Evolutionary conservation across 2,113 vertebrate species (phyloP).

Genomic region (Ia io): DNA sequence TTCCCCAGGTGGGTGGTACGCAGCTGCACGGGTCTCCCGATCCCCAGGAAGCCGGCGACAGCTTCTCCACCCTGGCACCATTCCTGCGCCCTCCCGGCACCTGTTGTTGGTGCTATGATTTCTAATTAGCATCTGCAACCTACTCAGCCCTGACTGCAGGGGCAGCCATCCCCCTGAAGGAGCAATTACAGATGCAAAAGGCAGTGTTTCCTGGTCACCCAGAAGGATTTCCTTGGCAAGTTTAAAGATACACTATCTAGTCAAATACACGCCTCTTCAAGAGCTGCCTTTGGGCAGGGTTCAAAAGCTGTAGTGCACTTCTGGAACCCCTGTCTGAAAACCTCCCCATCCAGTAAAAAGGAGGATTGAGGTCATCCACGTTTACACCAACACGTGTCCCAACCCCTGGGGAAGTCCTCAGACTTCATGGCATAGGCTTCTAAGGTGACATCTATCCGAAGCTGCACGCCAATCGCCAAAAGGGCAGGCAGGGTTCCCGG

Average conservation of each 20-base stretch:
- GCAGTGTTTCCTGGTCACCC: slow-evolving; percentile 67
- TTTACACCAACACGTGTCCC: rapidly evolving
- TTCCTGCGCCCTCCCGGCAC: slow-evolving; percentile 64
- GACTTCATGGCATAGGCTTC: neutral
- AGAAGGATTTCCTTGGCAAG: slow-evolving; percentile 65
- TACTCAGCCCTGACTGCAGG: slow-evolving; percentile 68
- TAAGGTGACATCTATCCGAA: neutral
- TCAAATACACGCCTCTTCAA: slow-evolving; percentile 57
- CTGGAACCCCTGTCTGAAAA: neutral
- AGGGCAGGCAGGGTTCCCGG: neutral
- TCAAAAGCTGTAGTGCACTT: slow-evolving; percentile 1
- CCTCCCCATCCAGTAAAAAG: neutral
- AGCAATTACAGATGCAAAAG: slow-evolving; percentile 72
- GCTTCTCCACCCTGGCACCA: neutral
- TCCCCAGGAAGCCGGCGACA: neutral
- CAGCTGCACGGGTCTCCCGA: neutral
- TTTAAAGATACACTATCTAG: slow-evolving; percentile 58
- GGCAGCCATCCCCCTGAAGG: slow-evolving; percentile 71
- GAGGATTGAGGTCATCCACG: neutral
- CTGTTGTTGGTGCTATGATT: slow-evolving; percentile 75
- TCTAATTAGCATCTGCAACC: slow-evolving; percentile 78
- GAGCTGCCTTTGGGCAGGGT: slow-evolving; percentile 24
- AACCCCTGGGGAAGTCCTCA: neutral
- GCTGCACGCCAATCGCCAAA: neutral
- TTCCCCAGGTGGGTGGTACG: neutral